A percentile compares a stretch with the other conserved stretches of the same genome.
phyloP scores from a whole-genome alignment of 2,888 invertebrate genomes.

The Himalopsyche anomala region DNA sequence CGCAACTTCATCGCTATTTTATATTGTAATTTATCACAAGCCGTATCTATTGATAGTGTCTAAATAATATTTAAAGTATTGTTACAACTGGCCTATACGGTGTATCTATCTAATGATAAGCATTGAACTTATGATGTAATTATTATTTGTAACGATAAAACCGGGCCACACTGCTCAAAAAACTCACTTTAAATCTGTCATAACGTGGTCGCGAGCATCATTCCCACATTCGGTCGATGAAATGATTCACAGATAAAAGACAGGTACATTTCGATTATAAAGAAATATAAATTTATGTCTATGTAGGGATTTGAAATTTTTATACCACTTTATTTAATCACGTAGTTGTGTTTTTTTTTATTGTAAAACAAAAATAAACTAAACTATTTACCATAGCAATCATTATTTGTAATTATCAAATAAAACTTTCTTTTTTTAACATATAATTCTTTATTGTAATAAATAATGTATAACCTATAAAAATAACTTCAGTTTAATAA shows the following conservation, averaged over 20 bases:
- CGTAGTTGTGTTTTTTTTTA: constrained; percentile 57
- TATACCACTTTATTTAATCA: constrained; percentile 60
- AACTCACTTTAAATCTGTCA: constrained; percentile 9
- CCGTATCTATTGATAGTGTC: constrained; percentile 42
- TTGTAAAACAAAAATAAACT: constrained; percentile 13
- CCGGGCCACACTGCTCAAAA: constrained; percentile 34
- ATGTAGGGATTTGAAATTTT: constrained; percentile 62
- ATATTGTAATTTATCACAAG: constrained; percentile 50
- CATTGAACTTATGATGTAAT: constrained; percentile 52
- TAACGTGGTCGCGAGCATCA: constrained; percentile 11
- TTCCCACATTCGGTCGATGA: background rate
- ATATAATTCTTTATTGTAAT: no score
- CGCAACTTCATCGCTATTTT: constrained; percentile 41
- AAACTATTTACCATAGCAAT: constrained; percentile 17
- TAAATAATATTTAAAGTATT: constrained; percentile 51
- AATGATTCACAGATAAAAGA: background rate
- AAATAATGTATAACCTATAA: no score
- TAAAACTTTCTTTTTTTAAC: no score
- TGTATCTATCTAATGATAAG: constrained; percentile 48
- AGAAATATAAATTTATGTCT: constrained; percentile 33
- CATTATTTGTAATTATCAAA: background rate
- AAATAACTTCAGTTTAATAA: no score
- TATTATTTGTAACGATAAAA: constrained; percentile 1
- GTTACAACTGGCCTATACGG: constrained; percentile 53
- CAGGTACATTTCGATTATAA: background rate